Conservation (phyloP, 2,797 vertebrate genomes). For the Cryptoprocta ferox region DNA sequence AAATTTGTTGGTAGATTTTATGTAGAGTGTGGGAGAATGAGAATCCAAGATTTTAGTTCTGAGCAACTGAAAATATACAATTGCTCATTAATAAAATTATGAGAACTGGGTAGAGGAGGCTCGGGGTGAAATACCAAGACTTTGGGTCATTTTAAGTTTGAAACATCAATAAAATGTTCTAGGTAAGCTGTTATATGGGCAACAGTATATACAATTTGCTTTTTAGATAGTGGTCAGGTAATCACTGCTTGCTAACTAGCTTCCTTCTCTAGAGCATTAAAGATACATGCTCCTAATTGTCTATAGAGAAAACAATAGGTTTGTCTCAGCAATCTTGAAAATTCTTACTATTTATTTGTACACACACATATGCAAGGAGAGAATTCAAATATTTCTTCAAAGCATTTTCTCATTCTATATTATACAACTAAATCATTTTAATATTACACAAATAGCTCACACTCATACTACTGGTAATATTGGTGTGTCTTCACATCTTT, state of each 20-base stretch:
- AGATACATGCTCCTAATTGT: neutral
- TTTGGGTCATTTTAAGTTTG: neutral
- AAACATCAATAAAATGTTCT: neutral
- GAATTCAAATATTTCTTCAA: neutral
- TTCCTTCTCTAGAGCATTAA: neutral
- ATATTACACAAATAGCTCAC: neutral
- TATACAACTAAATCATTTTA: neutral
- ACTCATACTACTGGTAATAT: neutral
- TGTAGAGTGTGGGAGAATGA: neutral
- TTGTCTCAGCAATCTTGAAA: neutral
- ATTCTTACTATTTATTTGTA: neutral
- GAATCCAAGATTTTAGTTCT: neutral
- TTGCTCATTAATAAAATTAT: neutral
- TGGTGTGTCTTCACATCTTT: neutral
- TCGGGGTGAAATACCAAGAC: neutral
- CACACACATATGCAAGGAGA: neutral
- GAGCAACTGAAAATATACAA: neutral
- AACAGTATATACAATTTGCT: neutral
- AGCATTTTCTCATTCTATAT: neutral
- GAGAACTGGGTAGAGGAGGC: neutral
- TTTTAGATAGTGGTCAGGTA: neutral
- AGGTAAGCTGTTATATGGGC: fast-evolving
- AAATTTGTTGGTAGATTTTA: neutral
- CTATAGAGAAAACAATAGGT: neutral
- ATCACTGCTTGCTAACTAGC: neutral